Percentiles rank a stretch among this genome's conserved stretches.
These are phyloP conservation scores for Delphinapterus leucas DNA, from an alignment of 2,113 vertebrate species.

Conservation along the genomic window DNA sequence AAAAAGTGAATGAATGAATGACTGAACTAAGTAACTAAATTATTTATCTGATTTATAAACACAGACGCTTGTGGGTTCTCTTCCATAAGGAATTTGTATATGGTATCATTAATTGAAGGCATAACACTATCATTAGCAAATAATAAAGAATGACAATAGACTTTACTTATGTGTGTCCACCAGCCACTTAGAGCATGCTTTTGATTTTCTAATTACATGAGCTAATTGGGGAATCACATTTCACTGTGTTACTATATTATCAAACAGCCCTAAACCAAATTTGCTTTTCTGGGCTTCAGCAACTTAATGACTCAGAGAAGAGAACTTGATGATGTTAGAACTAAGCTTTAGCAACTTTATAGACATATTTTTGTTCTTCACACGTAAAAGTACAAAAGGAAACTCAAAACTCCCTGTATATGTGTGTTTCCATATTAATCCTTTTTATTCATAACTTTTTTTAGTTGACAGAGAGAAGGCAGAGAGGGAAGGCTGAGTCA, in stretches of 20 bases:
- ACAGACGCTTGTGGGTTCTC: neutral
- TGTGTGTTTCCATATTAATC: conserved; percentile 54
- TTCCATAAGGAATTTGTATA: neutral
- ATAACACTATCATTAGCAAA: neutral
- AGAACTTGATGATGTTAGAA: conserved; percentile 28
- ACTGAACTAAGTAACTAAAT: neutral
- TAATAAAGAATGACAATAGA: neutral
- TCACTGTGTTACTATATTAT: conserved; percentile 51
- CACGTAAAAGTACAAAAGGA: conserved; percentile 62
- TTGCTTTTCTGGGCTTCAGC: conserved; percentile 63
- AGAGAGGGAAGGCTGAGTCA: conserved; percentile 64
- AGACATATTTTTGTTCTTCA: conserved; percentile 50
- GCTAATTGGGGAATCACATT: conserved; percentile 62
- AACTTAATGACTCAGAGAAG: conserved; percentile 55
- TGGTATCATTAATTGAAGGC: neutral
- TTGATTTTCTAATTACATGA: conserved; percentile 54
- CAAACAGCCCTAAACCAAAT: conserved; percentile 44
- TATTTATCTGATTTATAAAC: neutral
- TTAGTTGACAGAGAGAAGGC: neutral
- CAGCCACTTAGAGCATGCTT: conserved; percentile 10
- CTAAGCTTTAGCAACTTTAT: conserved; percentile 19
- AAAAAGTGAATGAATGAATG: neutral
- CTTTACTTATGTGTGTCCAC: neutral
- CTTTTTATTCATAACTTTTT: conserved; percentile 53
- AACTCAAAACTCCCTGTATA: conserved; percentile 48